Base-by-base conservation (phyloP, 2,888 invertebrate genomes). In the Alentia gelatinosa region DNA sequence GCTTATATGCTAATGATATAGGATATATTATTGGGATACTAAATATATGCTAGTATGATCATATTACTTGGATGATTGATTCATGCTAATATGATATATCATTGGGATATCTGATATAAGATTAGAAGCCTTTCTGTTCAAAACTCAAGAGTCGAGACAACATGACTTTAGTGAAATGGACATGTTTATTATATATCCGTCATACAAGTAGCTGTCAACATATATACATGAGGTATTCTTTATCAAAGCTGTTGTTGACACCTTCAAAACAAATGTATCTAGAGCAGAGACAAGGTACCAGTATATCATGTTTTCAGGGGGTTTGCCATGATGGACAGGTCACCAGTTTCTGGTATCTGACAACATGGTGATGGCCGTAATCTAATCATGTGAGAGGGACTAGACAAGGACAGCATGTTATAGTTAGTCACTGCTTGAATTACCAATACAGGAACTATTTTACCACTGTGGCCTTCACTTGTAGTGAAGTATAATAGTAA, bases 151-250 rank as follows among this genome's bases (percentile, higher is more conserved):
- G n/a, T n/a, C n/a, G n/a, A n/a, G n/a, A n/a, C n/a, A n/a, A n/a
- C n/a, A n/a, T n/a, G n/a, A n/a, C n/a, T n/a, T n/a, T n/a, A n/a
- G n/a, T 83, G 39, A 83, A 83, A 40, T 83, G 39, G 83, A 83
- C 83, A 83, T 83, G 40, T 83, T 83, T 83, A 83, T 83, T 83
- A 83, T n/a, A 39, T 40, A 83, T 83, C 39, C n/a, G 9, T 37
- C 30, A 37, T 83, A 83, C 83, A 83, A 40, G 83, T 40, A 83
- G 83, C 83, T 83, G 83, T 83, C 83, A 83, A 83, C 83, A 83
- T 83, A 83, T 83, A 83, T 83, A 83, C 83, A 83, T 83, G 83
- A 83, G 83, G 83, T 83, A 83, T 83, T 83, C 83, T 40, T 83
- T 40, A 40, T 40, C 83, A 83, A 83, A 40, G 39, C 40, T 83